Evolutionary conservation across 2,888 invertebrate genomes (phyloP).

Genomic region (Rhingia rostrata): DNA sequence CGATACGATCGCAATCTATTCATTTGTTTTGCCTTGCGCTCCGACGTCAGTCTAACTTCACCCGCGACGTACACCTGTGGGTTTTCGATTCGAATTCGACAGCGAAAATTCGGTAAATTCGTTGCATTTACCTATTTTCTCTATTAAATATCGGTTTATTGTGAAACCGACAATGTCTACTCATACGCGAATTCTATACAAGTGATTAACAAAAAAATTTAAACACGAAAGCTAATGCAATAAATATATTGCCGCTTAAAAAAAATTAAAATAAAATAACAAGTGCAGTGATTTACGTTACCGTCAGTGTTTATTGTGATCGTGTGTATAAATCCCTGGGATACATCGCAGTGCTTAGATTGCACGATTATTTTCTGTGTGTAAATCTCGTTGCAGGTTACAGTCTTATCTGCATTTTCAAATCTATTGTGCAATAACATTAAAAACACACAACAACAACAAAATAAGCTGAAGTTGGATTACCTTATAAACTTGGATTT

Average conservation of each 20-base stretch:
- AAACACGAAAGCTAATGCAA: slow-evolving; percentile 1
- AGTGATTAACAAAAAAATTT: slow-evolving; percentile 13
- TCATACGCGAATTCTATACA: neutral
- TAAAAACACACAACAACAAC: slow-evolving; percentile 19
- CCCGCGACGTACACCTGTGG: slow-evolving; percentile 64
- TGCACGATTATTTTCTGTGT: slow-evolving; percentile 57
- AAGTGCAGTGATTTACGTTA: slow-evolving; percentile 52
- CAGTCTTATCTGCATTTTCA: slow-evolving; percentile 52
- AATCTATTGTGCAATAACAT: slow-evolving; percentile 64
- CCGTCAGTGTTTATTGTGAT: slow-evolving; percentile 6
- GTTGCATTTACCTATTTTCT: slow-evolving; percentile 22
- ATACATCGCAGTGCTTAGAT: slow-evolving; percentile 2
- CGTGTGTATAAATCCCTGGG: slow-evolving; percentile 20
- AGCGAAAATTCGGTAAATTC: slow-evolving; percentile 39
- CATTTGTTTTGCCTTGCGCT: slow-evolving; percentile 28
- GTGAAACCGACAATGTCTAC: neutral
- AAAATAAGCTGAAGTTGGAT: slow-evolving; percentile 60
- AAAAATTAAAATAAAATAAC: slow-evolving; percentile 27
- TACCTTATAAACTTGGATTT: slow-evolving; percentile 3
- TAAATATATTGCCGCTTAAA: neutral
- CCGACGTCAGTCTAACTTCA: slow-evolving; percentile 55
- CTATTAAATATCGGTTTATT: slow-evolving; percentile 15
- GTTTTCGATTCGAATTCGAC: slow-evolving; percentile 66
- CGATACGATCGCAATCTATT: slow-evolving; percentile 29
- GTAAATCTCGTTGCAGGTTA: slow-evolving; percentile 53